These are phyloP conservation scores for Leontopithecus rosalia DNA, from an alignment of 2,797 vertebrate species.

Conservation along the genomic window DNA sequence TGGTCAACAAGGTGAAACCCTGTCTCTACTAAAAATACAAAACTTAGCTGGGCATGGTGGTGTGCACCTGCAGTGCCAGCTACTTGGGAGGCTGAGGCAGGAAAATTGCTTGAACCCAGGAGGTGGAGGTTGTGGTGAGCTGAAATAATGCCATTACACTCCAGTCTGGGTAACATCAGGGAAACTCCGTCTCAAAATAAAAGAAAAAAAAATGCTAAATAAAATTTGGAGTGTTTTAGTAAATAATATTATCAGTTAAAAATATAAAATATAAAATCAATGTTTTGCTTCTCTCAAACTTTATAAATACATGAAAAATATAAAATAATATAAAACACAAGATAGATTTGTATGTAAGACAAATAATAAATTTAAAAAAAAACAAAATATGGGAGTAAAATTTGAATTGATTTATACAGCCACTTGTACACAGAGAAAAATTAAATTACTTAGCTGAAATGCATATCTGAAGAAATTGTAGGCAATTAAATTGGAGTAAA, in stretches of 20 bases:
- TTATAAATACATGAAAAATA: not conserved
- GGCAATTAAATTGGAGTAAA: not conserved
- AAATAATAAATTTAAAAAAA: not conserved
- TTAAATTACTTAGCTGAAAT: not conserved
- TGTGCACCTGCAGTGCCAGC: no score
- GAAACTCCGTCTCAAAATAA: no score
- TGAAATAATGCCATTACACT: no score
- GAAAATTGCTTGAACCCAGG: no score
- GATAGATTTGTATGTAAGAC: not conserved
- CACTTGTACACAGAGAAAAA: not conserved
- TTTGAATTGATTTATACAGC: not conserved
- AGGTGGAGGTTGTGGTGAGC: no score
- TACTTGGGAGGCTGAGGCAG: no score
- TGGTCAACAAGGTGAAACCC: no score
- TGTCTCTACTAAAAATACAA: no score
- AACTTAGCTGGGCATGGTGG: no score
- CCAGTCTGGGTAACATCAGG: no score
- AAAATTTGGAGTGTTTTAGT: not conserved
- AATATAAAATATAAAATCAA: not conserved
- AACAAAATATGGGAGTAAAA: not conserved
- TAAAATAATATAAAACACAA: not conserved
- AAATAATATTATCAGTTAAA: not conserved
- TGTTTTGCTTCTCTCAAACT: not conserved
- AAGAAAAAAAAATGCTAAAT: not conserved
- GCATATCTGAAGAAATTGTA: not conserved